Base-by-base conservation (phyloP, 2,888 invertebrate species). In the Ethmia dodecea region DNA sequence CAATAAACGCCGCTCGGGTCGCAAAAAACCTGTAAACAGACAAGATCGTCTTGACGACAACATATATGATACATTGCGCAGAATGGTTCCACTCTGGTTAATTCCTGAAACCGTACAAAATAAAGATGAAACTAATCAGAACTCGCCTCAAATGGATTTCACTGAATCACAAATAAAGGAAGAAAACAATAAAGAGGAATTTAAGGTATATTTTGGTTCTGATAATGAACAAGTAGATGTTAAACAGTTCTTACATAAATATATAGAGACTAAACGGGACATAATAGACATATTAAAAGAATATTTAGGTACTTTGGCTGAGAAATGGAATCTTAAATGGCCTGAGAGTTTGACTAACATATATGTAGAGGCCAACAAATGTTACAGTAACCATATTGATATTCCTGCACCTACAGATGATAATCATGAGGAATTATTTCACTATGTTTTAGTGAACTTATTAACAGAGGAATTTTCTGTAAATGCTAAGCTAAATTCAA, bases 291-390 rank as follows among this genome's bases (percentile, higher is more conserved):
- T 92, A 47, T 66, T 93, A 5, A 88, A 89, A 42, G 89, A 89
- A 33, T 90, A 86, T 57, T 81, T 92, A 1, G 73, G 75, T 50
- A 77, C 86, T 46, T 65, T 93, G 33, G 78, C 89, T 5, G 72
- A 70, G 4, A 88, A 91, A 49, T 93, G 92, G 91, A 80, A 80
- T 48, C 55, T 81, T 5, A 87, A 88, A 42, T 94, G 93, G 93
- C 91, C 93, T 0, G 70, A 84, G 38, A 86, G 84, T 28, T 73
- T 93, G 16, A 55, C 86, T 0, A 73, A 86, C 9, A 55, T 89
- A 28, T 94, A 89, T 66, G 68, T 91, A 39, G 81, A 89, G 61
- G 84, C 89, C 4, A 92, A 91, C 52, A 75, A 86, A 47, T 89
- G 84, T 44, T 88, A 87, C 39, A 83, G 72, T 41, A 79, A 67